A percentile compares a stretch with the other conserved stretches of the same genome.
Conservation (phyloP, 2,888 invertebrate species). For the Nomada goodeniana region DNA sequence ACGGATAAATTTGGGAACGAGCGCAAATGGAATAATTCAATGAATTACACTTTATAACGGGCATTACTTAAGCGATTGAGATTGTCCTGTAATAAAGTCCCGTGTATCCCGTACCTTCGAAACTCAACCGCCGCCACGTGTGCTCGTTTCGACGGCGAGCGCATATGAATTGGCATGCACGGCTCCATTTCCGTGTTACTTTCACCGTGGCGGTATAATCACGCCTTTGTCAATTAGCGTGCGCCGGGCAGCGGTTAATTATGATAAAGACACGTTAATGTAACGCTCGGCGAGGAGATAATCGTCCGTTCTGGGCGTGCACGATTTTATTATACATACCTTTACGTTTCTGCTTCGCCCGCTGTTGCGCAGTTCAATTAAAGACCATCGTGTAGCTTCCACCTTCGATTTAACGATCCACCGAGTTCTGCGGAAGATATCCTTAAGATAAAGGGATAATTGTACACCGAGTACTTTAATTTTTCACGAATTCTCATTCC, state of each 20-base stretch:
- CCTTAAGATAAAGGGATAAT: constrained; percentile 1
- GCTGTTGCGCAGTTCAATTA: not conserved
- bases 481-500: not conserved
- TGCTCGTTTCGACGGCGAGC: constrained; percentile 26
- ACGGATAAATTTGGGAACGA: not conserved
- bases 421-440: not conserved
- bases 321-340: constrained; percentile 56
- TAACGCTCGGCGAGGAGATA: constrained; percentile 71
- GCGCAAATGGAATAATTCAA: constrained; percentile 22
- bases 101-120: constrained; percentile 24
- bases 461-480: not conserved
- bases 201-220: constrained; percentile 64
- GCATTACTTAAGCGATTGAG: constrained; percentile 3
- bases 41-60: constrained; percentile 8
- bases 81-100: constrained; percentile 24
- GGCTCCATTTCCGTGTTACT: constrained; percentile 61
- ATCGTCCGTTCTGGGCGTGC: constrained; percentile 64
- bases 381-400: not conserved
- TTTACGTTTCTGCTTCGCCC: constrained; percentile 7
- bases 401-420: constrained; percentile 21
- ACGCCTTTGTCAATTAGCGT: constrained; percentile 70
- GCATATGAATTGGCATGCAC: constrained; percentile 47
- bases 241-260: constrained; percentile 74
- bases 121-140: constrained; percentile 39
- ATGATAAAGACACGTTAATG: constrained; percentile 71